phyloP scores from a whole-genome alignment of 2,888 invertebrate species.

The Cataglyphis altisquamis region DNA sequence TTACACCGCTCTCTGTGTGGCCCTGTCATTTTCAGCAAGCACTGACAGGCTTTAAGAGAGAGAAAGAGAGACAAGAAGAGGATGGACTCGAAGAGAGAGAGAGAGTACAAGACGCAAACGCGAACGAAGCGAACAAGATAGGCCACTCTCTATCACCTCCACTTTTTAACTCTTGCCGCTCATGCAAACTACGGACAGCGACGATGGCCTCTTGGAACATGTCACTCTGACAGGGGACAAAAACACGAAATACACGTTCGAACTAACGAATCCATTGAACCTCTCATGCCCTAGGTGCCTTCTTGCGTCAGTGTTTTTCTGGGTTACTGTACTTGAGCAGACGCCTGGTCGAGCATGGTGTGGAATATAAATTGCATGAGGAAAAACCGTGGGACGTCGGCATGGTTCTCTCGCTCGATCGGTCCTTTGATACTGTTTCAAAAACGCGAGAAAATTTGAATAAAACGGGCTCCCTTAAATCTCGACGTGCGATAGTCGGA shows the following conservation, averaged over 20 bases:
- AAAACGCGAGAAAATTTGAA: conserved; percentile 45
- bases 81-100: conserved; percentile 14
- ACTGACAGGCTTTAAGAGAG: conserved; percentile 69
- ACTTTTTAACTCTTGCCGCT: conserved; percentile 68
- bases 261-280: conserved; percentile 72
- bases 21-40: conserved; percentile 79
- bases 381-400: conserved; percentile 43
- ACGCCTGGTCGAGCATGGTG: conserved; percentile 26
- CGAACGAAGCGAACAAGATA: conserved; percentile 41
- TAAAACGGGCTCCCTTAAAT: conserved; percentile 38
- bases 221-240: conserved; percentile 74
- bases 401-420: conserved; percentile 2
- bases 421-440: conserved; percentile 13
- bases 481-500: conserved; percentile 25
- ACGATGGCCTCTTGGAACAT: conserved; percentile 71
- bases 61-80: conserved; percentile 12
- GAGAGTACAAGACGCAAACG: conserved; percentile 39
- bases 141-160: conserved; percentile 47
- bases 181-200: conserved; percentile 68
- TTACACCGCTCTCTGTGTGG: conserved; percentile 78
- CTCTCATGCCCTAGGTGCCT: conserved; percentile 46
- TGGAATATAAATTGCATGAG: conserved; percentile 53
- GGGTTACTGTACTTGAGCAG: conserved; percentile 40
- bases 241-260: conserved; percentile 64
- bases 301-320: conserved; percentile 58